These are phyloP conservation scores for Daboia siamensis DNA, from an alignment of 2,113 vertebrate species.

Conservation along the genomic window DNA sequence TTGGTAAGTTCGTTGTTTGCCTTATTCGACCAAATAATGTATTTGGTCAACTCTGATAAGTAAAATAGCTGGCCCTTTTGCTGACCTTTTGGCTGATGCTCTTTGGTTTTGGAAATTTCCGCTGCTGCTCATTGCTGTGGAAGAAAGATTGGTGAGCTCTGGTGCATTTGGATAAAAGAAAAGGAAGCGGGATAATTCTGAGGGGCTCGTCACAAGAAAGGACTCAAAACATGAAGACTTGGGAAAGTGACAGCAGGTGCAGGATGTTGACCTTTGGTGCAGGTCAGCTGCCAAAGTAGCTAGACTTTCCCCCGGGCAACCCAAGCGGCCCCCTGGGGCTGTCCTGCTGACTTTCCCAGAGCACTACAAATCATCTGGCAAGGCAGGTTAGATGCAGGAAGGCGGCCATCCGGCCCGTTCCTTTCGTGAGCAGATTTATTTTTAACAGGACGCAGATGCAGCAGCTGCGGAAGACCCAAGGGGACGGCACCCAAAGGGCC, in stretches of 20 bases:
- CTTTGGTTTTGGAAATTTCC: constrained; percentile 36
- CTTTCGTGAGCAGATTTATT: background rate
- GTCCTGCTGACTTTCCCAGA: background rate
- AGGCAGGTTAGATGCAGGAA: background rate
- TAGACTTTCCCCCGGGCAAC: too few relatives aligned
- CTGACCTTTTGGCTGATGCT: constrained; percentile 41
- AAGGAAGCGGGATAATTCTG: background rate
- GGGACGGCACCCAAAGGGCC: background rate
- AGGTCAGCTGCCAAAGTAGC: background rate
- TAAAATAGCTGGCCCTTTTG: constrained; percentile 37
- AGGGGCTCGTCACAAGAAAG: background rate
- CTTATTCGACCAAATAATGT: constrained; percentile 61
- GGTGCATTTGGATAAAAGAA: background rate
- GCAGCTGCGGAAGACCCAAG: background rate
- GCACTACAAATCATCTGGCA: background rate
- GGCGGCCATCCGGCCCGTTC: background rate
- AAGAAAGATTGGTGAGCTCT: background rate
- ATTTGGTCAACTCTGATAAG: constrained; percentile 19
- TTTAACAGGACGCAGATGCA: background rate
- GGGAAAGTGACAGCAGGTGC: background rate
- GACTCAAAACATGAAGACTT: too few relatives aligned
- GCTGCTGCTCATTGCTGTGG: background rate
- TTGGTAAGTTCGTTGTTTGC: constrained; percentile 81
- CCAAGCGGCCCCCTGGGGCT: background rate
- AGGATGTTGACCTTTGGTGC: background rate